Evolutionary conservation across 2,888 invertebrate species (phyloP), one percentile per base, ranked within the genome.

Genomic region (Acleris holmiana): DNA sequence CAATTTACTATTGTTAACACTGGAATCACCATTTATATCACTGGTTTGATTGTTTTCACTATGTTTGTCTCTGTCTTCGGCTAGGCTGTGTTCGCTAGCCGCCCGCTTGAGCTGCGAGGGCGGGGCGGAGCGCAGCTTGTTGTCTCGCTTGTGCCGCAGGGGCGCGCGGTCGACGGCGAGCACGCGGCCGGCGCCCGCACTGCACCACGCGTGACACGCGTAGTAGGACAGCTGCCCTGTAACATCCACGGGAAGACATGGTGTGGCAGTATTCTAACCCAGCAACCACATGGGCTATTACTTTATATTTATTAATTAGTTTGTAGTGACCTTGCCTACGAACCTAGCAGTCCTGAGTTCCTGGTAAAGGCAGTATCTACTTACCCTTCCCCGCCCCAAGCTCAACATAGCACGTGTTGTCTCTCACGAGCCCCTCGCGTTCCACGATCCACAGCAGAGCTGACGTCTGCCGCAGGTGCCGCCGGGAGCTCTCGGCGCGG

Each of bases 351-450:
- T n/a, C n/a, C n/a, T n/a, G n/a, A n/a, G n/a, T n/a, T n/a, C n/a
- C n/a, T n/a, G n/a, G n/a, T n/a, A n/a, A n/a, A n/a, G n/a, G n/a
- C n/a, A n/a, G n/a, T 8, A 46, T 19, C 47, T 56, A 7, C 29
- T 48, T 25, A 95, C 97, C 98, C 94, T 96, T 97, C n/a, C 98
- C 98, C 13, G 98, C 98, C 0, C 98, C 98, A 78, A 98, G 95
- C 84, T 98, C 98, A 65, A 98, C 94, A 74, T 94, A 98, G 84
- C 96, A 96, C 0, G 96, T 95, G 21, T 93, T 80, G 10, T 94
- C 88, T 13, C 75, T 78, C 0, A 96, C 84, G 47, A 97, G 89
- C 1, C 93, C 88, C 67, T 94, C 91, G 0, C 90, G 83, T 62
- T 96, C 93, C 49, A 97, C 84, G 61, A 96, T 93, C 47, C 95